Percentiles rank a stretch among this genome's conserved stretches.
These are phyloP conservation scores for Melanotaenia duboulayi DNA, from an alignment of 2,113 vertebrate species.

Conservation along the genomic window DNA sequence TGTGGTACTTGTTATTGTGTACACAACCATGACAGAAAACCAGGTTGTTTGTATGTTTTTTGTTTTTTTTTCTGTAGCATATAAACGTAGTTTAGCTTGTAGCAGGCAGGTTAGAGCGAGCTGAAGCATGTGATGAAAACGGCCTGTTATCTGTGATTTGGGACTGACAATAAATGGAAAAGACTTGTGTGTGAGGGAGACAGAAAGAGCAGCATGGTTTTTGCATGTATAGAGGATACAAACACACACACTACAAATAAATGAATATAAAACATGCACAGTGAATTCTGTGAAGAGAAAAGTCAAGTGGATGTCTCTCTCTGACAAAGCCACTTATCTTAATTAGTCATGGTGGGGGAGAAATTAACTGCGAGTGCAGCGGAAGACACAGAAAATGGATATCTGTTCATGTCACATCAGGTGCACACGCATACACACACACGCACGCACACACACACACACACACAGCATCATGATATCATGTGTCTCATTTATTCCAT, in stretches of 20 bases:
- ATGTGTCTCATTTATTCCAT: too few relatives aligned
- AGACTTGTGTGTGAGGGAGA: not conserved
- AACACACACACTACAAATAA: not conserved
- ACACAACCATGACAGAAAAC: too few relatives aligned
- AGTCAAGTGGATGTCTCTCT: constrained; percentile 35
- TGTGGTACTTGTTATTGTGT: too few relatives aligned
- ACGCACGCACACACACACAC: too few relatives aligned
- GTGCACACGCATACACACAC: too few relatives aligned
- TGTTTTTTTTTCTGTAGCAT: too few relatives aligned
- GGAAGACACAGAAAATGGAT: constrained; percentile 7
- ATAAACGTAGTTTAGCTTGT: not conserved
- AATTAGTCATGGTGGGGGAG: constrained; percentile 25
- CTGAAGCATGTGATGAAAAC: not conserved
- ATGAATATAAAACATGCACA: not conserved
- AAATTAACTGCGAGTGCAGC: not conserved
- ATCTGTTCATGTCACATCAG: constrained; percentile 6
- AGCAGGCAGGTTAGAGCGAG: not conserved
- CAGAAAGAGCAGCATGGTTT: too few relatives aligned
- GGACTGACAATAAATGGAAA: too few relatives aligned
- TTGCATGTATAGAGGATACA: too few relatives aligned
- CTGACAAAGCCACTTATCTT: constrained; percentile 41
- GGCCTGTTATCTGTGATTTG: not conserved
- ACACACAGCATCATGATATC: too few relatives aligned
- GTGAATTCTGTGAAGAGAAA: constrained; percentile 19
- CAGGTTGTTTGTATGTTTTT: too few relatives aligned